These are phyloP conservation scores for Trichogramma evanescens DNA, from an alignment of 2,888 invertebrate species.

Conservation along the genomic window DNA sequence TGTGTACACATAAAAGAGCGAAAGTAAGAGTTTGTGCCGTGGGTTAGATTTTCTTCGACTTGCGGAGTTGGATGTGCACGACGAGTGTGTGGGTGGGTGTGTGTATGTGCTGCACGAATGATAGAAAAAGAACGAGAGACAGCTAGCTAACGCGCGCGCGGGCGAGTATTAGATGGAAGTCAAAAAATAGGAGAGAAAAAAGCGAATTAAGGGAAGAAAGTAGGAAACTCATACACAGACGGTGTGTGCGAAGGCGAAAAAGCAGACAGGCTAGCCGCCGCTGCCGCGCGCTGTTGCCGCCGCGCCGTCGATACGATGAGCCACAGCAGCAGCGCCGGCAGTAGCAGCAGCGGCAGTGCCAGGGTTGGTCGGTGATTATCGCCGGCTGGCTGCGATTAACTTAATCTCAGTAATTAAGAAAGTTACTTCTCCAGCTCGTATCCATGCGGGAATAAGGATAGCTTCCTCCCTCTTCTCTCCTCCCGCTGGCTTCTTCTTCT, in stretches of 20 bases:
- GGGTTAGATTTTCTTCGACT: constrained; percentile 8
- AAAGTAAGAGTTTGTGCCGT: constrained; percentile 13
- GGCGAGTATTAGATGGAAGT: no score
- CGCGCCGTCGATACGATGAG: no score
- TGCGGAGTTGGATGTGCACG: no score
- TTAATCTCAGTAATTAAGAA: constrained; percentile 46
- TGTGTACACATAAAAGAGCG: neutral
- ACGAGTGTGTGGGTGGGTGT: no score
- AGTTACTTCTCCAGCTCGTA: constrained; percentile 34
- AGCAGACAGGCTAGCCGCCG: no score
- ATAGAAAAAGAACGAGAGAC: neutral
- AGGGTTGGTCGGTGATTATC: constrained; percentile 38
- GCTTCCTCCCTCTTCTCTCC: constrained; percentile 1
- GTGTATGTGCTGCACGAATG: neutral
- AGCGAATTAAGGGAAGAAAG: no score
- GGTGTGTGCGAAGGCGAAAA: no score
- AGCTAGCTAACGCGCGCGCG: neutral
- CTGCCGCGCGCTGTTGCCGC: no score
- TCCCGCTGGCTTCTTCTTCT: neutral
- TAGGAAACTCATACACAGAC: no score
- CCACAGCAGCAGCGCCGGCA: no score
- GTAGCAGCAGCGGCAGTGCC: no score
- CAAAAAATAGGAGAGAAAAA: no score
- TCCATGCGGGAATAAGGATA: constrained; percentile 37
- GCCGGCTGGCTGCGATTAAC: constrained; percentile 42